Conservation (phyloP, 2,888 invertebrate species). For the Volucella zonaria region DNA sequence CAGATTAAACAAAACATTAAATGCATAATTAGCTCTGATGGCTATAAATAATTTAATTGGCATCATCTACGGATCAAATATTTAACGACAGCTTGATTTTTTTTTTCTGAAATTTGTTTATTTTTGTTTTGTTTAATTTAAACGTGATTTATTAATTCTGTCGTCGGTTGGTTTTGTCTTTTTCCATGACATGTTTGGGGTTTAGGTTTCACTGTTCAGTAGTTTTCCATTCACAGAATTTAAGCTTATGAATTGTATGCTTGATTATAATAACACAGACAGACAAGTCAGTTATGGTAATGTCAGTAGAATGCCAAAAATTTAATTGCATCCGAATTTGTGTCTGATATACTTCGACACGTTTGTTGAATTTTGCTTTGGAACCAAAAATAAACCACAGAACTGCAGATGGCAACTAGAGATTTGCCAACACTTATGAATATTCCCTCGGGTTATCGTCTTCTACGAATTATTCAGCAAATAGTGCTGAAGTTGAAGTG, state of each 20-base stretch:
- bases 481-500: no score
- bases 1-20: constrained; percentile 12
- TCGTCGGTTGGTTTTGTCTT: constrained; percentile 4
- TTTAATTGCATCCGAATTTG: no score
- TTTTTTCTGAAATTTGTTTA: no score
- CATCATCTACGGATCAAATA: constrained; percentile 10
- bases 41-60: constrained; percentile 34
- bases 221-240: constrained; percentile 31
- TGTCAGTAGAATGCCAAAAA: not conserved
- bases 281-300: not conserved
- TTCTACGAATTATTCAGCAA: no score
- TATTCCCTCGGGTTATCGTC: no score
- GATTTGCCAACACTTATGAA: no score
- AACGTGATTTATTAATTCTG: constrained; percentile 20
- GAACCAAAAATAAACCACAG: no score
- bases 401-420: no score
- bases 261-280: constrained; percentile 1
- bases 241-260: not conserved
- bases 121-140: not conserved
- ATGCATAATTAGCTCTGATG: constrained; percentile 4
- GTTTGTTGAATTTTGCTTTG: no score
- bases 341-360: no score
- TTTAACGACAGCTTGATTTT: constrained; percentile 14
- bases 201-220: constrained; percentile 35
- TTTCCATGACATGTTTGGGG: not conserved